Conservation (phyloP, 2,113 vertebrate genomes). For the Scolopax mira region DNA sequence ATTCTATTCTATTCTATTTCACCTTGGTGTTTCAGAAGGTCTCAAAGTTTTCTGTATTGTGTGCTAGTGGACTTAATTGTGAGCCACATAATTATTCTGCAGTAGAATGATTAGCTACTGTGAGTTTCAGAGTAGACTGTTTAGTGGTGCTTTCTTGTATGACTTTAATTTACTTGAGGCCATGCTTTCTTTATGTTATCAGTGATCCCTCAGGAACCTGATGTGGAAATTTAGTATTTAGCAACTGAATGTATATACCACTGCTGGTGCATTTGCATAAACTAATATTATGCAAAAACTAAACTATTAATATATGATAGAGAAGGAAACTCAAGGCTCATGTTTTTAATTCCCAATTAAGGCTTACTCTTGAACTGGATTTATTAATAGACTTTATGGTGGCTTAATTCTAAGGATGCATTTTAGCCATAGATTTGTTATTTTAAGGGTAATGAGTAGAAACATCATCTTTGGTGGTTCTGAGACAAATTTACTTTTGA, state of each 20-base stretch:
- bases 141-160: not conserved
- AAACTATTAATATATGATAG: not conserved
- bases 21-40: not conserved
- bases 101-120: not conserved
- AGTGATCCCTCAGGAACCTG: not conserved
- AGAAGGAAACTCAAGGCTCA: not conserved
- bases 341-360: not conserved
- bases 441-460: not conserved
- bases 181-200: not conserved
- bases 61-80: not conserved
- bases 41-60: not conserved
- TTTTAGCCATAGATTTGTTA: not conserved
- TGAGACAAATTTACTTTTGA: not conserved
- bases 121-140: not conserved
- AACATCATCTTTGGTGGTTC: not conserved
- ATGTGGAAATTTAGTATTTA: not conserved
- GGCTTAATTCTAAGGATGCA: not conserved
- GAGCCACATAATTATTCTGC: not conserved
- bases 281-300: not conserved
- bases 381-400: not conserved
- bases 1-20: not conserved
- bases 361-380: not conserved
- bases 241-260: not conserved
- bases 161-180: not conserved
- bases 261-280: not conserved